Evolutionary conservation across 2,797 vertebrate genomes (phyloP).

Genomic region (Paramormyrops hopkinsi): DNA sequence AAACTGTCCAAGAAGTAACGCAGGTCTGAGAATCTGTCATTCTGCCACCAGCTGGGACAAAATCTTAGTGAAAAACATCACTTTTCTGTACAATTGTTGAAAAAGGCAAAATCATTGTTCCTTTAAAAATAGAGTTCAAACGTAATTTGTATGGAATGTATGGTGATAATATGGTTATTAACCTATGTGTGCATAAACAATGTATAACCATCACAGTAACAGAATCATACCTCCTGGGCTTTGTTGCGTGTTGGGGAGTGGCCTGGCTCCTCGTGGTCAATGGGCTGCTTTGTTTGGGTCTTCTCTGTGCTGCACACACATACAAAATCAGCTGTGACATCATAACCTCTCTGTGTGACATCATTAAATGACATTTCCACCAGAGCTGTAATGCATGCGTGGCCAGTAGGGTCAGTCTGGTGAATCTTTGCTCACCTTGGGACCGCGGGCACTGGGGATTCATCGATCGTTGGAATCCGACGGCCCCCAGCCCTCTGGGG

Average conservation of each 20-base stretch:
- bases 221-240: slow-evolving; percentile 58
- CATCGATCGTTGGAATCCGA: slow-evolving; percentile 63
- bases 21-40: not conserved
- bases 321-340: not conserved
- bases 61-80: not conserved
- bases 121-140: not conserved
- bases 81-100: not conserved
- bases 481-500: slow-evolving; percentile 61
- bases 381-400: not conserved
- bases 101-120: not conserved
- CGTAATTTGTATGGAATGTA: not conserved
- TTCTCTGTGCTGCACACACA: slow-evolving; percentile 7
- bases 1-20: not conserved
- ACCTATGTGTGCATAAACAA: not conserved
- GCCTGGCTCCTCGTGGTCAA: slow-evolving; percentile 51
- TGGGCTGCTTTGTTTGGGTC: slow-evolving; percentile 30
- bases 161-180: not conserved
- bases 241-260: slow-evolving; percentile 51
- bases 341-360: not conserved
- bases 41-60: not conserved
- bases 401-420: not conserved
- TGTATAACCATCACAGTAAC: not conserved
- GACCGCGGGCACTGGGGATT: slow-evolving; percentile 71
- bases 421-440: slow-evolving; percentile 57
- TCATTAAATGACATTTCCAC: not conserved